phyloP scores from a whole-genome alignment of 2,888 invertebrate genomes.

The Apotomis capreana region DNA sequence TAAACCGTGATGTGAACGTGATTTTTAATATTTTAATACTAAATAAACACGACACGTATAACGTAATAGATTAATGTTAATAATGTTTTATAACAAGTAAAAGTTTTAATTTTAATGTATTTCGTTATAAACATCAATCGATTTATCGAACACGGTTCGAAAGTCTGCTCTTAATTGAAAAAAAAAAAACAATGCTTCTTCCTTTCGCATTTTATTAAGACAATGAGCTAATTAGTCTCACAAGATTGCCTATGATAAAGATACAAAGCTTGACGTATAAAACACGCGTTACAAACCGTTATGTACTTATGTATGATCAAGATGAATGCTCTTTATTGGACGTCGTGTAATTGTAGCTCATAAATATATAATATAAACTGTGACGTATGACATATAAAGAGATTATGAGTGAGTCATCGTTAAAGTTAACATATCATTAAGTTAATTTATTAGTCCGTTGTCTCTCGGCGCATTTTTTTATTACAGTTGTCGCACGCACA shows the following conservation, averaged over 20 bases:
- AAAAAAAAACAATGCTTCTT: not conserved
- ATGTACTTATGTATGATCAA: not conserved
- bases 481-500: not conserved
- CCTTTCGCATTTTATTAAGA: not conserved
- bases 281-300: not conserved
- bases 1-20: not conserved
- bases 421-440: constrained; percentile 2
- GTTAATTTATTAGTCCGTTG: constrained; percentile 16
- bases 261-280: not conserved
- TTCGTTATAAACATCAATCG: not conserved
- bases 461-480: constrained; percentile 15
- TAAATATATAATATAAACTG: constrained; percentile 31
- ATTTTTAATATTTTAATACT: too few species aligned
- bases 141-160: not conserved
- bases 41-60: too few species aligned
- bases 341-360: constrained; percentile 3
- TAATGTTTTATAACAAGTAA: too few species aligned
- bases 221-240: not conserved
- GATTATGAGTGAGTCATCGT: constrained; percentile 29
- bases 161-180: not conserved
- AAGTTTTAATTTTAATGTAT: too few species aligned
- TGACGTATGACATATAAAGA: constrained; percentile 31
- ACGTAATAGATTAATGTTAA: too few species aligned
- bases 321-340: not conserved
- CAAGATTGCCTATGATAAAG: not conserved